Conservation (phyloP, 2,888 invertebrate species). For the Polyommatus iphigenia region DNA sequence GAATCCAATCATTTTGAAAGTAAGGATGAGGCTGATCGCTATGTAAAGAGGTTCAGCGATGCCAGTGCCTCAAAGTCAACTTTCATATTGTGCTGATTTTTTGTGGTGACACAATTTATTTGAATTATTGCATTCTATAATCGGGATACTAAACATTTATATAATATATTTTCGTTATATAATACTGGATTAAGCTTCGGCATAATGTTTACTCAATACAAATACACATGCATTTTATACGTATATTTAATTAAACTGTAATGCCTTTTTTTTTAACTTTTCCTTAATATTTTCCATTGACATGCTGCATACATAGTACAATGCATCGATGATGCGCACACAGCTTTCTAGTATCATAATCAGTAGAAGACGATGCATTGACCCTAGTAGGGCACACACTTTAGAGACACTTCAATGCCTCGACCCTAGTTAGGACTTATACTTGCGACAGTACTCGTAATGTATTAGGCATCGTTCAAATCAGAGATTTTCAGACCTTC, state of each 20-base stretch:
- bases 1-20: not conserved
- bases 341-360: not conserved
- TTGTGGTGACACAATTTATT: too few species aligned
- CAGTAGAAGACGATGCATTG: not conserved
- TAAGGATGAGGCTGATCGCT: not conserved
- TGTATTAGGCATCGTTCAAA: not conserved
- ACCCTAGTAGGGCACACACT: not conserved
- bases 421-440: not conserved
- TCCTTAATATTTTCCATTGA: too few species aligned
- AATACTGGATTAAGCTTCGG: too few species aligned
- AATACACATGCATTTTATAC: too few species aligned
- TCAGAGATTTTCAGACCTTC: conserved; percentile 5
- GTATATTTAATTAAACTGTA: too few species aligned
- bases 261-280: not conserved
- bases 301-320: too few species aligned
- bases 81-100: too few species aligned
- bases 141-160: too few species aligned
- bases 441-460: not conserved
- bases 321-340: not conserved
- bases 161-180: too few species aligned
- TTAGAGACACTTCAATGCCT: not conserved
- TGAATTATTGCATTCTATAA: too few species aligned
- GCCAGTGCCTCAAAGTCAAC: too few species aligned
- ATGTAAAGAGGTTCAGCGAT: not conserved
- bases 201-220: too few species aligned